Evolutionary conservation across 2,888 invertebrate genomes (phyloP).

Genomic region (Drosophila tanythrix): DNA sequence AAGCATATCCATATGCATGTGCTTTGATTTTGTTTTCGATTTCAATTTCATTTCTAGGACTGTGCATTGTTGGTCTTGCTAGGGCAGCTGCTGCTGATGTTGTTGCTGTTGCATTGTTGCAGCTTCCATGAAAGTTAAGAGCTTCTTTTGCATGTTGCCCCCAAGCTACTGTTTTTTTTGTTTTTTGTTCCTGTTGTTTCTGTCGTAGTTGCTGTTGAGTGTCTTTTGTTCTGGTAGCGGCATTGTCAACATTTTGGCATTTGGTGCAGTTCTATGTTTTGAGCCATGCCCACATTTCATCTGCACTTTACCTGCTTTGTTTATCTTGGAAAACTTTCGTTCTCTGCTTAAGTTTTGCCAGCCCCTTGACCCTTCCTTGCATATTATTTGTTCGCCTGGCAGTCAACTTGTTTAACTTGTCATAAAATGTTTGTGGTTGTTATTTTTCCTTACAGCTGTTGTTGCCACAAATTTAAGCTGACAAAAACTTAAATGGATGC

Average conservation of each 20-base stretch:
- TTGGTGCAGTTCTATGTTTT: conserved; percentile 26
- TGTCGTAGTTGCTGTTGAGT: conserved; percentile 31
- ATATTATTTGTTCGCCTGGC: conserved; percentile 34
- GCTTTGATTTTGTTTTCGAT: conserved; percentile 79
- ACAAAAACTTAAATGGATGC: conserved; percentile 31
- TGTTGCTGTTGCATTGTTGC: conserved; percentile 20
- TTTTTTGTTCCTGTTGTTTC: conserved; percentile 18
- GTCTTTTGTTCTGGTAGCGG: conserved; percentile 51
- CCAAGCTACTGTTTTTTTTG: conserved; percentile 22
- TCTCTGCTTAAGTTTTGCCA: conserved; percentile 47
- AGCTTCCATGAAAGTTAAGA: conserved; percentile 55
- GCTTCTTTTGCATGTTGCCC: conserved; percentile 56
- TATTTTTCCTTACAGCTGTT: conserved; percentile 24
- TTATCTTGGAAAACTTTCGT: conserved; percentile 63
- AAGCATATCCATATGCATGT: conserved; percentile 74
- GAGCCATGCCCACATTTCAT: conserved; percentile 42
- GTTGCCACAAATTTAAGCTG: conserved; percentile 41
- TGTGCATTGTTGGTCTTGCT: conserved; percentile 29
- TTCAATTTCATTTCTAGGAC: conserved; percentile 76
- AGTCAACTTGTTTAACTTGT: conserved; percentile 58
- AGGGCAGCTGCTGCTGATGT: conserved; percentile 4
- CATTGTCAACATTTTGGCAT: conserved; percentile 58
- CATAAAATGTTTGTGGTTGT: conserved; percentile 34
- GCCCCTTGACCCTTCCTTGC: neutral
- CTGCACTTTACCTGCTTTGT: conserved; percentile 51